Evolutionary conservation across 2,113 vertebrate species (phyloP), one percentile per base, ranked within the genome.

Genomic region (Verasper variegatus): DNA sequence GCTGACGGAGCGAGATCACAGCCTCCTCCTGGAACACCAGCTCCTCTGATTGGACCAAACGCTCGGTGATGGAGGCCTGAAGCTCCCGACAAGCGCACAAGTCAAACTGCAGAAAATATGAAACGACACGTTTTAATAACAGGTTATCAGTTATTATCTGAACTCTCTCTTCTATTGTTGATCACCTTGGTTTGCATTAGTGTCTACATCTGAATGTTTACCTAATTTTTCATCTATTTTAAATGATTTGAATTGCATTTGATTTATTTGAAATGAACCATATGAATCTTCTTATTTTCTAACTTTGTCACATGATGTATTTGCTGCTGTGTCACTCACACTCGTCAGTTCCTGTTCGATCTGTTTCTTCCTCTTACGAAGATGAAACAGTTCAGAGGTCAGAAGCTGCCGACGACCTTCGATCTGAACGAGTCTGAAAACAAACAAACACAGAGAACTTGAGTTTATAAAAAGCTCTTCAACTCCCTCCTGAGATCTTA

Each of bases 21-120:
- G 88, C 93, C 55, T 93, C 78, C 82, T 90, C 80, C 74, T 90
- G 92, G 79, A 93, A 91, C 68, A 84, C 21, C 52, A 93, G 78
- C 20, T 64, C 66, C 63, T 92, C 86, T 3, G 69, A 82, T 26
- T 87, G 89, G 60, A 79, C 69, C 21, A 82, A 35, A 71, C 62
- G 59, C 54, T 85, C 82, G 0, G 82, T 42, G 58, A 93, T 56
- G 27, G 80, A 75, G 27, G 59, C 59, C 80, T 91, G 87, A 18
- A 92, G 85, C 57, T 88, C 83, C 54, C 54, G 62, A 70, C 60
- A 37, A 23, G 45, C 64, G 52, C 79, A 61, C 68, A 79, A 24
- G 18, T 78, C 76, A 64, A 80, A 58, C 91, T 91, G 68, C 0
- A 37, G 15, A 20, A 47, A 26, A 68, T 1, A 62, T 66, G 1